Base-by-base conservation (phyloP, 2,888 invertebrate genomes). In the Brenthis daphne region DNA sequence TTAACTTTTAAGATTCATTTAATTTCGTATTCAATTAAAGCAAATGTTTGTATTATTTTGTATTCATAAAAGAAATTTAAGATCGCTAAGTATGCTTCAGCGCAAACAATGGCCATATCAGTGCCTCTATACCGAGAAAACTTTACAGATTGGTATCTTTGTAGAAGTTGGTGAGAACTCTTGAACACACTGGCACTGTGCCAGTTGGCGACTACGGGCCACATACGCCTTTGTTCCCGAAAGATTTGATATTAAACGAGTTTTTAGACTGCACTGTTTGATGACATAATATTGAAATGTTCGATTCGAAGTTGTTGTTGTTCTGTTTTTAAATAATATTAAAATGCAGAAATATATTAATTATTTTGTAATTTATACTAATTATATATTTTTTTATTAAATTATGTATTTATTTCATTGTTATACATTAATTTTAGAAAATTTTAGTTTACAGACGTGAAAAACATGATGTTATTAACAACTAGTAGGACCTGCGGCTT, bases 71-170 rank as follows among this genome's bases (percentile, higher is more conserved):
- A 16, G 6, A 50, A 13, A 14, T 47, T 37, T 14, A 16, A 53
- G n/a, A 53, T 64, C 16, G 48, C 37, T 54, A 11, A 63, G 37
- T 16, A 64, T 64, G 1, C 20, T 64, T 43, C 20, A 48, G 20
- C 16, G 53, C 51, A 63, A 54, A 63, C 53, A 63, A 63, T 63
- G 53, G 20, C 43, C 37, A 24, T 63, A 63, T 63, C 63, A 63
- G 63, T 63, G 43, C 20, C 63, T 37, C 53, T 43, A 51, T 24
- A 43, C 43, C 33, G n/a, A 53, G 53, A 37, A 63, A 53, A 67
- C 63, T 64, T 58, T 55, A 50, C 64, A 58, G 68, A 64, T 68
- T 55, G 58, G 24, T 68, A 68, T 64, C 68, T 53, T 53, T 53
- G 63, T 53, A 63, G 57, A 48, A 57, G 64, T 58, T 54, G 48